Percentiles rank a stretch among this genome's conserved stretches.
Conservation (phyloP, 2,797 vertebrate genomes). For the Microctenopoma lineatum region DNA sequence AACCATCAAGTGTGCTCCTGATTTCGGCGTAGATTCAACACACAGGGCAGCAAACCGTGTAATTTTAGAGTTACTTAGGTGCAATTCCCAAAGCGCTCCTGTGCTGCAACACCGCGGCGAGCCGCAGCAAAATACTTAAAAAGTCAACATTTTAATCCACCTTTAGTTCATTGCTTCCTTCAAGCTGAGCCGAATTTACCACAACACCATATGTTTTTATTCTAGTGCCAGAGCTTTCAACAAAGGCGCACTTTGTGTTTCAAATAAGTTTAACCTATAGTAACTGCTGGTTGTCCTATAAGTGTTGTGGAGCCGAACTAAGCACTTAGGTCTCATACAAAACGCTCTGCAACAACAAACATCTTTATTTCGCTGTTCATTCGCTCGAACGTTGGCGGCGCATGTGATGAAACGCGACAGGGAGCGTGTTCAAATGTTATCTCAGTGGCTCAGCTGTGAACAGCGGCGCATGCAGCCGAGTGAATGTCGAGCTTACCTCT, state of each 20-base stretch:
- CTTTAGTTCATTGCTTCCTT: neutral
- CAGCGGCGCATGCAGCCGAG: neutral
- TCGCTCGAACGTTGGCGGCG: neutral
- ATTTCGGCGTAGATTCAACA: neutral
- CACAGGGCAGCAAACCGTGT: neutral
- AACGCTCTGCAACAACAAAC: neutral
- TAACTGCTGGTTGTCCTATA: neutral
- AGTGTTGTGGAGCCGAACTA: neutral
- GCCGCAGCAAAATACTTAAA: neutral
- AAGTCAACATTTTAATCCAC: neutral
- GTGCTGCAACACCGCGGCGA: neutral
- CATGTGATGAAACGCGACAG: no score
- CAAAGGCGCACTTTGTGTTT: no score
- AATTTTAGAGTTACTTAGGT: no score
- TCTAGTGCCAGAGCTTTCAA: neutral
- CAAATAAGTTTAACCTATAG: neutral
- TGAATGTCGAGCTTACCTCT: slow-evolving; percentile 30
- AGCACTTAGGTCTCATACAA: rapidly evolving
- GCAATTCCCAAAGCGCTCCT: neutral
- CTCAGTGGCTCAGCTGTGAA: neutral
- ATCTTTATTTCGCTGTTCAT: rapidly evolving
- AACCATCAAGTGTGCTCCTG: no score
- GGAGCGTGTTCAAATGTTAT: neutral
- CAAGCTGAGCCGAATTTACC: neutral
- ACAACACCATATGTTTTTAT: neutral